These are phyloP conservation scores for Onchidella celtica DNA, from an alignment of 2,888 invertebrate species.

Conservation along the genomic window DNA sequence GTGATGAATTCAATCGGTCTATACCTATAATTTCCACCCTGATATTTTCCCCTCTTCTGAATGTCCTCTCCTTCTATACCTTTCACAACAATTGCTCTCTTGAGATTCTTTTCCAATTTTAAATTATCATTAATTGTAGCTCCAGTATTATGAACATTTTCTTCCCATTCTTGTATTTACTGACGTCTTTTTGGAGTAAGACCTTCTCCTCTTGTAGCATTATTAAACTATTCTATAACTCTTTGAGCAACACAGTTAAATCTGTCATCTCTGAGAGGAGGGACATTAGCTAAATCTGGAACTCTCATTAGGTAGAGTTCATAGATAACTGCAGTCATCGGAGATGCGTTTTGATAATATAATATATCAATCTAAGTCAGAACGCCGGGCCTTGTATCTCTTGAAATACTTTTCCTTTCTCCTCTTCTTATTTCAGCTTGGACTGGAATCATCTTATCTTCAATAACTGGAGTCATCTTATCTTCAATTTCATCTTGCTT, in stretches of 20 bases:
- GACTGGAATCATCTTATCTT: too few relatives aligned
- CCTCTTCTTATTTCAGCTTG: too few relatives aligned
- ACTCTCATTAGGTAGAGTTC: slow-evolving; percentile 3
- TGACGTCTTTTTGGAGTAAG: too few relatives aligned
- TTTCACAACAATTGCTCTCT: neutral
- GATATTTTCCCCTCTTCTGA: slow-evolving; percentile 1
- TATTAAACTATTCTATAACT: too few relatives aligned
- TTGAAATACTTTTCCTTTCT: too few relatives aligned
- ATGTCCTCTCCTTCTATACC: neutral
- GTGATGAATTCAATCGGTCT: slow-evolving; percentile 4
- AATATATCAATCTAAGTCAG: neutral
- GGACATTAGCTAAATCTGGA: slow-evolving; percentile 11
- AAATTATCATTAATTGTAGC: neutral
- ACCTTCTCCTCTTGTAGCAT: too few relatives aligned
- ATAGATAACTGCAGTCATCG: neutral
- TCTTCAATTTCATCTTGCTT: too few relatives aligned
- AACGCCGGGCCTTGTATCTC: too few relatives aligned
- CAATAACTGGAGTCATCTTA: too few relatives aligned
- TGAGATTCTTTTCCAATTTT: neutral
- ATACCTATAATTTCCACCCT: too few relatives aligned
- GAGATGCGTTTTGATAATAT: neutral
- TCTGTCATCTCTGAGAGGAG: too few relatives aligned
- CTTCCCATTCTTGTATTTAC: slow-evolving; percentile 18
- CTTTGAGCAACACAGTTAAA: too few relatives aligned
- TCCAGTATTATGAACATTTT: neutral